Evolutionary conservation across 2,797 vertebrate genomes (phyloP), one percentile per base, ranked within the genome.

Genomic region (Tenualosa thibaudeaui): DNA sequence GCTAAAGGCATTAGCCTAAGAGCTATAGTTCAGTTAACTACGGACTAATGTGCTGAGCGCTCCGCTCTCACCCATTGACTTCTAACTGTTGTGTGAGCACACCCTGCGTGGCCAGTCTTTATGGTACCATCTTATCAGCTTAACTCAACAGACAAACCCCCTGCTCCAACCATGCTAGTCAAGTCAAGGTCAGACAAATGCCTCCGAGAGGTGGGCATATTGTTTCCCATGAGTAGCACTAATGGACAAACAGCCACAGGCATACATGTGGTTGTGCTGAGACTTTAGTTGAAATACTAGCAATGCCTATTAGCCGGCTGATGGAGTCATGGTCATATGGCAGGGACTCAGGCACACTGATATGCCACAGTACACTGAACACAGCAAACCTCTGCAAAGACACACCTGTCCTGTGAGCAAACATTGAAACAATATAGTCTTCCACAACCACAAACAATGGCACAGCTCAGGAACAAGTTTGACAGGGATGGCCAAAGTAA

Each of bases 61-160:
- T 84, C 58, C 85, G 83, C 83, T 86, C 85, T 62, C 58, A 12
- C 2, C 12, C 12, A 40, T 4, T 10, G 31, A 71, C 31, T 3
- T 3, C 62, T 31, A 31, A 26, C 26, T 26, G 13, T 3, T 31
- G 65, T 89, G 37, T 88, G 62, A 15, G 40, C 26, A 50, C 84
- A 85, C 87, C 46, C 58, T 1, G 10, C 87, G 82, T 81, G 82
- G 13, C 83, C 22, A 86, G 88, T 88, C 87, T 88, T 89, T 93
- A 92, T 84, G 88, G 83, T 65, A 62, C 26, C 31, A 89, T 89
- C 89, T 94, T 94, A 95, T 95, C 94, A 93, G 93, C 93, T 92
- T 94, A 93, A 92, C 92, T 91, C 91, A 93, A 93, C 92, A 94
- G 88, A 91, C 87, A 86, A 88, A 87, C 90, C 31, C 71, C 71